Percentiles rank a stretch among this genome's conserved stretches.
These are phyloP conservation scores for Aphis craccivora DNA, from an alignment of 1,140 invertebrate genomes.

Conservation along the genomic window DNA sequence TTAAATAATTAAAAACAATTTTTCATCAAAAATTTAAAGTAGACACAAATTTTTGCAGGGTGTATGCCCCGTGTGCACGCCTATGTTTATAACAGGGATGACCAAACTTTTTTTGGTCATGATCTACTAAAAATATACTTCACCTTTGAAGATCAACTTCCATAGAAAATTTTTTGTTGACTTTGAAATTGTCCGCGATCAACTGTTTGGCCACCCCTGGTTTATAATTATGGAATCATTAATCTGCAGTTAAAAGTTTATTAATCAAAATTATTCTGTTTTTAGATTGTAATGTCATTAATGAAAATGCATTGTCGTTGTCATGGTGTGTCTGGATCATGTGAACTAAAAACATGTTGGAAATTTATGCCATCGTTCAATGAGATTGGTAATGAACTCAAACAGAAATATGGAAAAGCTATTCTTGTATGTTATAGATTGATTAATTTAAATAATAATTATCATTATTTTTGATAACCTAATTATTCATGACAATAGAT, in stretches of 20 bases:
- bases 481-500: not conserved
- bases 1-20: too few relatives aligned
- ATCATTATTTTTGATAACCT: not conserved
- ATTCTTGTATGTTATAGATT: constrained; percentile 63
- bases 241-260: not conserved
- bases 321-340: constrained; percentile 94
- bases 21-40: too few relatives aligned
- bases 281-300: constrained; percentile 68
- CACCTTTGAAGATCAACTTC: too few relatives aligned
- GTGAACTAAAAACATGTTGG: constrained; percentile 94
- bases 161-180: too few relatives aligned
- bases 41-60: too few relatives aligned
- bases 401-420: constrained; percentile 83
- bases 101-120: too few relatives aligned
- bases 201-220: too few relatives aligned
- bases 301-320: constrained; percentile 82
- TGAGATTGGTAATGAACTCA: constrained; percentile 81
- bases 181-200: too few relatives aligned
- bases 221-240: not conserved
- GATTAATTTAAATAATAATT: constrained; percentile 35
- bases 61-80: too few relatives aligned
- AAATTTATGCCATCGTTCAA: constrained; percentile 84
- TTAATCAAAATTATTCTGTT: not conserved
- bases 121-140: too few relatives aligned
- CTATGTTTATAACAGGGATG: too few relatives aligned